Evolutionary conservation across 2,113 vertebrate genomes (phyloP).

Genomic region (Junco hyemalis): DNA sequence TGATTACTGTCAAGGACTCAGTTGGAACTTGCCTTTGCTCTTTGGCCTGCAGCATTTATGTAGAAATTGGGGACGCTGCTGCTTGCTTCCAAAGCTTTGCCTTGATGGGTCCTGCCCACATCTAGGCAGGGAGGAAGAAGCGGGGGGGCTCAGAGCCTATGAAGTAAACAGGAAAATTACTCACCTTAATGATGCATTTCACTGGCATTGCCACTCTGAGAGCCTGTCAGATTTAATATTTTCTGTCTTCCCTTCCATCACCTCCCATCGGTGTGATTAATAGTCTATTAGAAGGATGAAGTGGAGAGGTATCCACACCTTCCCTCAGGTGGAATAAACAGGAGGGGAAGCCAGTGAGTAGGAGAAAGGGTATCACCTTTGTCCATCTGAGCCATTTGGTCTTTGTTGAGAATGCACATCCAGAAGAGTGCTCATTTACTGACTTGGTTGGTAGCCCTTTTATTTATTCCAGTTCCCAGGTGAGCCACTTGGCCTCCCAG

Average conservation of each 20-base stretch:
- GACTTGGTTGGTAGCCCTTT: background rate
- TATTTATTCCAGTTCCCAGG: background rate
- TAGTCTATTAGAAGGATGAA: constrained; percentile 5
- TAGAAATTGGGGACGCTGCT: constrained; percentile 85
- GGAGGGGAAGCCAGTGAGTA: background rate
- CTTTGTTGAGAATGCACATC: background rate
- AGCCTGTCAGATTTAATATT: constrained; percentile 69
- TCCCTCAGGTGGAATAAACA: background rate
- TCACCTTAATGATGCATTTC: constrained; percentile 79
- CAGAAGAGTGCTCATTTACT: background rate
- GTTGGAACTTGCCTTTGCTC: constrained; percentile 91
- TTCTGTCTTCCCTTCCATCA: background rate
- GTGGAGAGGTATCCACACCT: background rate
- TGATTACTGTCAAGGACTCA: constrained; percentile 84
- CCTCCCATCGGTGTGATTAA: constrained; percentile 46
- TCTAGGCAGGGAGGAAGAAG: constrained; percentile 64
- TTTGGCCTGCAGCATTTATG: constrained; percentile 91
- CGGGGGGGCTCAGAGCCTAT: constrained; percentile 57
- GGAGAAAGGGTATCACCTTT: background rate
- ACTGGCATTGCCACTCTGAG: constrained; percentile 70
- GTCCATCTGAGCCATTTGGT: background rate
- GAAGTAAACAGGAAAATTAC: constrained; percentile 85
- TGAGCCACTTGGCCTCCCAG: background rate
- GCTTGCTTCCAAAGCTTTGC: constrained; percentile 79
- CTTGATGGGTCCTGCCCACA: constrained; percentile 86